These are phyloP conservation scores for Chouioia cunea DNA, from an alignment of 2,888 invertebrate genomes.

Conservation along the genomic window DNA sequence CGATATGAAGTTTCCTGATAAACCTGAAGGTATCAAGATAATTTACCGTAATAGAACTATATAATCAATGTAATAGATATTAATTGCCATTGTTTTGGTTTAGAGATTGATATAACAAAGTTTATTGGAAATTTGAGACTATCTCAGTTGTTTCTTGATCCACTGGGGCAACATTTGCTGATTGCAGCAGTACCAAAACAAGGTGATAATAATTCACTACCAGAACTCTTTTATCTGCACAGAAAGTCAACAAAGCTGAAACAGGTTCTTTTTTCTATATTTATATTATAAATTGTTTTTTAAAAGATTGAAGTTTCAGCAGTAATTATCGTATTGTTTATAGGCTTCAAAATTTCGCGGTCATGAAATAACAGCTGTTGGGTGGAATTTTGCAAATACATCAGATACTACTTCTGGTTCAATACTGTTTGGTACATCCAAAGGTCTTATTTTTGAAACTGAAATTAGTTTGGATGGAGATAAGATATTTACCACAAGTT, in stretches of 20 bases:
- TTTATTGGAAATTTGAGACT: constrained; percentile 74
- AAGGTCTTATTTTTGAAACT: constrained; percentile 91
- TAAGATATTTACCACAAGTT: constrained; percentile 81
- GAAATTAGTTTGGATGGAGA: constrained; percentile 87
- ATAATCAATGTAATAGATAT: constrained; percentile 19
- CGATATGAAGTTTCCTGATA: constrained; percentile 83
- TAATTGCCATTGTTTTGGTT: constrained; percentile 58
- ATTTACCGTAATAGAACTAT: constrained; percentile 30
- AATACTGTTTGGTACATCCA: constrained; percentile 90
- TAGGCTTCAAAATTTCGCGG: constrained; percentile 76
- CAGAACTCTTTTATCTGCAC: constrained; percentile 86
- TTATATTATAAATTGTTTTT: not conserved
- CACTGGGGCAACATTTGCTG: constrained; percentile 87
- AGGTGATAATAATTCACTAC: constrained; percentile 70
- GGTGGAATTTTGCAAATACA: constrained; percentile 85
- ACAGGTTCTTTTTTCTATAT: constrained; percentile 62
- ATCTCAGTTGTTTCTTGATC: constrained; percentile 83
- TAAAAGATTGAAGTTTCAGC: no score
- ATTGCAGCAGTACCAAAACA: constrained; percentile 78
- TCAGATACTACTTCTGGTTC: constrained; percentile 82
- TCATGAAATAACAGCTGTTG: constrained; percentile 91
- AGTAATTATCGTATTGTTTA: constrained; percentile 44
- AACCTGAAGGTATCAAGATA: constrained; percentile 77
- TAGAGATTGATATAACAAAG: constrained; percentile 82
- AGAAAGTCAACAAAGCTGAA: constrained; percentile 82